A percentile compares a stretch with the other conserved stretches of the same genome.
phyloP scores from a whole-genome alignment of 1,140 invertebrate species.

The Helicorthomorpha holstii region DNA sequence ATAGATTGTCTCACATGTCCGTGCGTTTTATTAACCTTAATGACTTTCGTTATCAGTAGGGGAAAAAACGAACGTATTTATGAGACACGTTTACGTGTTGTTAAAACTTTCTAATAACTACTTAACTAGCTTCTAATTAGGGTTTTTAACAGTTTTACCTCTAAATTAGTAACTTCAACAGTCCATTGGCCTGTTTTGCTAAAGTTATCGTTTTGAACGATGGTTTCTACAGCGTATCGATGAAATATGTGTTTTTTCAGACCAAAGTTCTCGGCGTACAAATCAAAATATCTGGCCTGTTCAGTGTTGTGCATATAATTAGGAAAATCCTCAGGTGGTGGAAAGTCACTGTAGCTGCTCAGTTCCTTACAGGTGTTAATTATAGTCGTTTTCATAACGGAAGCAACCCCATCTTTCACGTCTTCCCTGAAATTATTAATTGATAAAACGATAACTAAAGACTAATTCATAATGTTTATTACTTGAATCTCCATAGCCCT shows the following conservation, averaged over 20 bases:
- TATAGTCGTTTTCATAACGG: conserved; percentile 16
- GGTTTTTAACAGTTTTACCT: too few relatives aligned
- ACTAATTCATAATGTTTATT: too few relatives aligned
- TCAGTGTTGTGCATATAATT: conserved; percentile 22
- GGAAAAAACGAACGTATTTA: too few relatives aligned
- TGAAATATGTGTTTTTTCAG: conserved; percentile 10
- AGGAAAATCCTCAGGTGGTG: conserved; percentile 19
- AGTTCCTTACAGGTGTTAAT: conserved; percentile 27
- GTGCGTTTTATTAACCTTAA: too few relatives aligned
- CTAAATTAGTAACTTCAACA: neutral
- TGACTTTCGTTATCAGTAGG: too few relatives aligned
- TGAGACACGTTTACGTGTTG: too few relatives aligned
- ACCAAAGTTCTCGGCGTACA: conserved; percentile 19
- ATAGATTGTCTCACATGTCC: too few relatives aligned
- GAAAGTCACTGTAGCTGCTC: conserved; percentile 25
- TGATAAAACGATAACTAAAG: too few relatives aligned
- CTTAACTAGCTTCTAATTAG: too few relatives aligned
- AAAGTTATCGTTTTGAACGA: neutral
- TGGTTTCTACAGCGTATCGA: neutral
- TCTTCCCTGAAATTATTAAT: neutral
- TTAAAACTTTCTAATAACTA: too few relatives aligned
- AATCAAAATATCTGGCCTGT: conserved; percentile 19
- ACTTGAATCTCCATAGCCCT: too few relatives aligned
- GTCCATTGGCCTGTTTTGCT: neutral
- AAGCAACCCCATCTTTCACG: conserved; percentile 12